Evolutionary conservation across 2,888 invertebrate species (phyloP), one percentile per base, ranked within the genome.

Genomic region (Timema cristinae): DNA sequence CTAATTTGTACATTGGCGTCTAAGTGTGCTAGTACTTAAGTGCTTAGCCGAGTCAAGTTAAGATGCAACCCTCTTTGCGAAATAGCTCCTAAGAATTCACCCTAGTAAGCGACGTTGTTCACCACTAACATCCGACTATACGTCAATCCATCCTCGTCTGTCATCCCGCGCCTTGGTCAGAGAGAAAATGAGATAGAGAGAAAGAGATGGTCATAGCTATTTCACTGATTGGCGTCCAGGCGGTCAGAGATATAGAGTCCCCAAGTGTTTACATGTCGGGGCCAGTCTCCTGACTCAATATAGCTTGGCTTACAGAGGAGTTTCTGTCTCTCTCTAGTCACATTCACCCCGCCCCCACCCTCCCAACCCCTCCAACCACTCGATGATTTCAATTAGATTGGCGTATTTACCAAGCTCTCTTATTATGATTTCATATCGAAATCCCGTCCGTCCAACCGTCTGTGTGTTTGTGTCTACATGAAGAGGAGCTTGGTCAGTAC

Each of bases 401-500:
- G 66, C 68, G 73, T 73, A 73, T 73, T 73, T 73, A 67, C 73
- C 72, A 67, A 72, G 72, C 73, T 73, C 73, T 73, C 73, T 73
- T 73, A 73, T 73, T 73, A 73, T 73, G 73, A 73, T 73, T 73
- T 73, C 69, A 68, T 70, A 73, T 73, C 71, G 70, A 56, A 67
- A 16, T 16, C 54, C 32, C 50, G 16, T n/a, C 10, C 32, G 32
- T 32, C 32, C 32, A 32, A 32, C 32, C 32, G 32, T 32, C 32
- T 32, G 32, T 32, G 32, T 32, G 32, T 32, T 32, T 32, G 32
- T 32, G 32, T 32, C 32, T 32, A 32, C 32, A 32, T 32, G 32
- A 32, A 32, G 32, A 32, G 32, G 32, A 32, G 32, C 32, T 32
- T 32, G 32, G 32, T 32, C 32, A 32, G 32, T 32, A 32, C 32